phyloP scores from a whole-genome alignment of 2,797 vertebrate species.

The Coccyzus lansbergi region DNA sequence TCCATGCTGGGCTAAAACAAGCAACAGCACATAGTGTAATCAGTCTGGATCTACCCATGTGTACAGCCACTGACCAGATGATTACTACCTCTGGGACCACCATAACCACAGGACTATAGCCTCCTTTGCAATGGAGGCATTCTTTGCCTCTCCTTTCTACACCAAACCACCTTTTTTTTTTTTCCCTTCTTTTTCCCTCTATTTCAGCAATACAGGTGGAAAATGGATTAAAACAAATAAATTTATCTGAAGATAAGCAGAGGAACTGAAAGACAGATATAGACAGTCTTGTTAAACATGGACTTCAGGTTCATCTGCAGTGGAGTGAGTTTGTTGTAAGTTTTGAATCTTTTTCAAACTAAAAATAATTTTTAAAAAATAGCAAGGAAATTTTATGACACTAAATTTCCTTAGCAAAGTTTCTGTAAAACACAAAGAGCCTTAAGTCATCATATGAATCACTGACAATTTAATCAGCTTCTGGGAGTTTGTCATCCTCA shows the following conservation, averaged over 20 bases:
- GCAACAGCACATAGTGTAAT: rapidly evolving
- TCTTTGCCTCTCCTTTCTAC: neutral
- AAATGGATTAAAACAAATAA: neutral
- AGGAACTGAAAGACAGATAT: neutral
- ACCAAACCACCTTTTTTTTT: neutral
- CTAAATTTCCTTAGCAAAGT: slow-evolving; percentile 44
- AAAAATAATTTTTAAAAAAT: neutral
- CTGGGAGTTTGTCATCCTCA: slow-evolving; percentile 65
- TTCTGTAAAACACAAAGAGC: slow-evolving; percentile 50
- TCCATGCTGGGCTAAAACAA: neutral
- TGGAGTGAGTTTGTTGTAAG: neutral
- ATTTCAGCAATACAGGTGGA: neutral
- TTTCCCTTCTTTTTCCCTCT: neutral
- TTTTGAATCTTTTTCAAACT: neutral
- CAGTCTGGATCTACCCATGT: neutral
- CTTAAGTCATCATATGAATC: slow-evolving; percentile 62
- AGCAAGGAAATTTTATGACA: neutral
- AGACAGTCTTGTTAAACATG: neutral
- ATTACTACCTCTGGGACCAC: neutral
- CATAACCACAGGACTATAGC: neutral
- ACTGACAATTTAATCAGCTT: slow-evolving; percentile 77
- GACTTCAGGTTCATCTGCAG: neutral
- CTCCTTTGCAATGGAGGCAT: neutral
- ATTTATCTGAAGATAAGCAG: neutral
- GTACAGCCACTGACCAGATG: neutral